Base-by-base conservation (phyloP, 2,113 vertebrate species). In the Dolichallabes microphthalmus region DNA sequence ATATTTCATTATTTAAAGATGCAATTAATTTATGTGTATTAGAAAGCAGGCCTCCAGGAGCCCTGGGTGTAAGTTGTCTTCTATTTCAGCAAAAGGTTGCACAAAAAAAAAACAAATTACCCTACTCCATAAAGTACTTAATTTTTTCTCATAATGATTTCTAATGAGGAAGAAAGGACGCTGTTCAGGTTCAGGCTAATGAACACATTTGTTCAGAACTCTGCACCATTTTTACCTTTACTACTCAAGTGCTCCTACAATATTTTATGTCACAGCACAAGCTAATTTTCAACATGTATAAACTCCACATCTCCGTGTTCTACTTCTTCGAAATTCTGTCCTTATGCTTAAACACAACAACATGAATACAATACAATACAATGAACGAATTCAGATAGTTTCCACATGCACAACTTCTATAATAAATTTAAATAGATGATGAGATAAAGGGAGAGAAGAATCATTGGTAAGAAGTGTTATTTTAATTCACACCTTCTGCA, bases 221-320 rank as follows among this genome's bases (percentile, higher is more conserved):
- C 52, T 10, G 8, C 27, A 32, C 0, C 25, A 13, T 30, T 57
- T 80, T 61, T 15, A 74, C 50, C 39, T 50, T 74, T 22, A 74
- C 11, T 25, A 74, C 11, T 52, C 2, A 20, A 13, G 2, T 4
- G 12, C 1, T 58, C 11, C 55, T 35, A 35, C 30, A 57, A 30
- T 57, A 15, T 39, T 35, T 60, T 60, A 53, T 75, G 30, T 60
- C 30, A 79, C 55, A 79, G 30, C 76, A 60, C 75, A 79, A 58
- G 20, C 30, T 78, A 32, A 60, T 0, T 35, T 32, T 57, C 27
- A 58, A 78, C 15, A 15, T 58, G 53, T 6, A 58, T 78, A 58
- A 78, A 77, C 52, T 57, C 71, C 1, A 50, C 17, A 3, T 6
- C 11, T 57, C 14, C 11, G 14, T 57, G 0, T 66, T 30, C 3